phyloP scores from a whole-genome alignment of 2,113 vertebrate species.

The Callipepla squamata region DNA sequence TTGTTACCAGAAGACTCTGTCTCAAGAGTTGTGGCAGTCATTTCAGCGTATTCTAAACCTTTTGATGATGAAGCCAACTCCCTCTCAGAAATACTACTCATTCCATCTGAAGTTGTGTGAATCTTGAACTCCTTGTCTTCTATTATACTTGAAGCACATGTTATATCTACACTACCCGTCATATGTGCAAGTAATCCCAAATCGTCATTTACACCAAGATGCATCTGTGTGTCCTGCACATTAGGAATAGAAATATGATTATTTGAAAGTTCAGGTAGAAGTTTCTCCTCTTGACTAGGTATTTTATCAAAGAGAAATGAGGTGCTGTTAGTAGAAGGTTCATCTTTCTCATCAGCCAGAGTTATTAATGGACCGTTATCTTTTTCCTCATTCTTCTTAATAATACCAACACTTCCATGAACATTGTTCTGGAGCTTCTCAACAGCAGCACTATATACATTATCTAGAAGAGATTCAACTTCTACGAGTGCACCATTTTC shows the following conservation, averaged over 20 bases:
- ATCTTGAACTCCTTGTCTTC: conserved; percentile 91
- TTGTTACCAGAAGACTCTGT: conserved; percentile 76
- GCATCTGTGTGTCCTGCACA: conserved; percentile 81
- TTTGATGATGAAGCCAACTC: conserved; percentile 77
- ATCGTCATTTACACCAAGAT: conserved; percentile 85
- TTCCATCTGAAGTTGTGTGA: conserved; percentile 82
- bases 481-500: conserved; percentile 90
- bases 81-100: conserved; percentile 78
- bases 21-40: conserved; percentile 76
- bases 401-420: conserved; percentile 82
- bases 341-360: conserved; percentile 96
- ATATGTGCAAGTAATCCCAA: conserved; percentile 88
- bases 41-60: conserved; percentile 78
- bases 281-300: conserved; percentile 83
- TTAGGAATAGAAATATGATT: conserved; percentile 84
- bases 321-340: conserved; percentile 87
- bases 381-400: conserved; percentile 89
- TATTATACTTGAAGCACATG: conserved; percentile 81
- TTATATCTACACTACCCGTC: conserved; percentile 85
- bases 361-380: conserved; percentile 96
- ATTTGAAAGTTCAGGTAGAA: conserved; percentile 85
- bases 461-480: conserved; percentile 94
- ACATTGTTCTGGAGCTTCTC: conserved; percentile 92
- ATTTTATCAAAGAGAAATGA: conserved; percentile 86
- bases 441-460: conserved; percentile 96